phyloP scores from a whole-genome alignment of 2,888 invertebrate species.

The Escarpia spicata region DNA sequence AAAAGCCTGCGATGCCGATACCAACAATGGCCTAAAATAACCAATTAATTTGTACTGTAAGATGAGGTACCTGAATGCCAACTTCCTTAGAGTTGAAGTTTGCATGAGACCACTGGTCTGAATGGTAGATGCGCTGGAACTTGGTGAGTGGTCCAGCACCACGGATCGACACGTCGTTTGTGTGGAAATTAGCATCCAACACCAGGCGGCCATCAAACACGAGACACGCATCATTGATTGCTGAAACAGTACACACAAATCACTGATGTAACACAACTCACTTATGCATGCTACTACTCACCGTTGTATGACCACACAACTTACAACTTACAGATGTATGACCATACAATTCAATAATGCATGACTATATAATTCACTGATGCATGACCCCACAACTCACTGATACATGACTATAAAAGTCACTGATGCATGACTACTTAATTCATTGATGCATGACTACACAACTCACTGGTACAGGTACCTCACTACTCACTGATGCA shows the following conservation, averaged over 20 bases:
- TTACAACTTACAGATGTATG: background rate
- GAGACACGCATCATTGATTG: conserved; percentile 62
- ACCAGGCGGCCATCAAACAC: conserved; percentile 66
- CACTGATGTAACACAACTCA: too few relatives aligned
- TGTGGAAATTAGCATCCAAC: conserved; percentile 65
- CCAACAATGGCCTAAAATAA: background rate
- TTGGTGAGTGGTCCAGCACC: conserved; percentile 65
- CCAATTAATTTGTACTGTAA: background rate
- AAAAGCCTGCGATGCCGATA: too few relatives aligned
- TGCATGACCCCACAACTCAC: too few relatives aligned
- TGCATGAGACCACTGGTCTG: conserved; percentile 63
- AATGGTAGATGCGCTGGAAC: conserved; percentile 64
- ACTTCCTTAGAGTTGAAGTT: conserved; percentile 66
- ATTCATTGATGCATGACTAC: too few relatives aligned
- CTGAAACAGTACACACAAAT: conserved; percentile 28
- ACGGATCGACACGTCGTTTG: conserved; percentile 64
- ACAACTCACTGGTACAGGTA: too few relatives aligned
- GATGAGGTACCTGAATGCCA: conserved; percentile 52
- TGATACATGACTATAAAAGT: too few relatives aligned
- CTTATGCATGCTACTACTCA: too few relatives aligned
- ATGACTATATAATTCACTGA: too few relatives aligned
- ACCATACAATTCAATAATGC: background rate
- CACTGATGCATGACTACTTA: too few relatives aligned
- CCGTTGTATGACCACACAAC: too few relatives aligned
- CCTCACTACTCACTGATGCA: too few relatives aligned